Base-by-base conservation (phyloP, 1,140 invertebrate genomes). In the Lethocerus indicus region DNA sequence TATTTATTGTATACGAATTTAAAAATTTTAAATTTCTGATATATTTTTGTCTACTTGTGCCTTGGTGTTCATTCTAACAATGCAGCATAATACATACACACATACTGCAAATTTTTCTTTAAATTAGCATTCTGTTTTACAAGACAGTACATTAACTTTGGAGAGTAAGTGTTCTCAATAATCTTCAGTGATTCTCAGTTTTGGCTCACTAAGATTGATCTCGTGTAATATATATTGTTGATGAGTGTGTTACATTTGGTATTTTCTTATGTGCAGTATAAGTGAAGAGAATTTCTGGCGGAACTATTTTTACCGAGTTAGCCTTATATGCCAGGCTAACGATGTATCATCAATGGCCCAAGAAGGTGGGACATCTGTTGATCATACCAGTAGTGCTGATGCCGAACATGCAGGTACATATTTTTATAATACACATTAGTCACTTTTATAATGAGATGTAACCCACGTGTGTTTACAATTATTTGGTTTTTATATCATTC, bases 221-320 rank as follows among this genome's bases (percentile, higher is more conserved):
- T n/a, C n/a, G n/a, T n/a, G n/a, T n/a, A n/a, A n/a, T n/a, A n/a
- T n/a, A n/a, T n/a, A n/a, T n/a, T n/a, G n/a, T n/a, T n/a, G n/a
- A n/a, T n/a, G n/a, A n/a, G n/a, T n/a, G n/a, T 9, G 7, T 40
- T 13, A 18, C 20, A 40, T 46, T 16, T 28, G 14, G 3, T 28
- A 12, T 3, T 27, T 46, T 46, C 12, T 46, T 2, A n/a, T 56
- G 64, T 73, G 41, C 67, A 96, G 92, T 61, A 88, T 98, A 60
- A 91, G 81, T 60, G 95, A 98, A 71, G 92, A 97, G 69, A 86
- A 85, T 61, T 98, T 99, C 71, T 99, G 94, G 95, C 78, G 90
- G 59, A 99, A 98, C 71, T 99, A 98, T 67, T 98, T 98, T 71
- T 99, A 99, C 71, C 86, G 94, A 62, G 87, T 98, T 52, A 94